phyloP scores from a whole-genome alignment of 2,797 vertebrate species.

The Tapirus indicus region DNA sequence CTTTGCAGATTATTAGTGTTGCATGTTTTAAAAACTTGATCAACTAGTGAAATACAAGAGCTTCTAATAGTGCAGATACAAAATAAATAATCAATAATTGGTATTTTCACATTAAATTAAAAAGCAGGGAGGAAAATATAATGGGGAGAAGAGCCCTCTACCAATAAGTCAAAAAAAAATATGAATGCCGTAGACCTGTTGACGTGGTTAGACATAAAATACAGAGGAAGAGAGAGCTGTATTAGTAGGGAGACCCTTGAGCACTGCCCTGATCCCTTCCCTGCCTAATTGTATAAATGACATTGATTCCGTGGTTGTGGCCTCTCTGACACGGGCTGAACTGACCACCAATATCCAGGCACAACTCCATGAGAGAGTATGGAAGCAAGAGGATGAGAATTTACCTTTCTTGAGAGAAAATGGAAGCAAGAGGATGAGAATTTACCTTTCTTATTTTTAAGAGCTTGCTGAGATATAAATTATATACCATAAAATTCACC shows the following conservation, averaged over 20 bases:
- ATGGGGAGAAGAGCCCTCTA: not conserved
- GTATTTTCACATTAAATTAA: not conserved
- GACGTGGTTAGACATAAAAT: not conserved
- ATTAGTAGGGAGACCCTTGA: not conserved
- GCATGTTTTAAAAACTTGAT: not conserved
- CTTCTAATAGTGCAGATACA: not conserved
- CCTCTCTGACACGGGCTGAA: not conserved
- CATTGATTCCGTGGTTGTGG: not conserved
- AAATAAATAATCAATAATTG: not conserved
- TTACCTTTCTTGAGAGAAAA: not conserved
- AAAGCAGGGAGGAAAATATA: not conserved
- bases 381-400: not conserved
- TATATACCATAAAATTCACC: not conserved
- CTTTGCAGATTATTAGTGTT: not conserved
- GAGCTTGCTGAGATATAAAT: not conserved
- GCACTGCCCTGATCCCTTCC: not conserved
- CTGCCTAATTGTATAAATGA: not conserved
- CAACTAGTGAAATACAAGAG: not conserved
- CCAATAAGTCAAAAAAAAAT: not conserved
- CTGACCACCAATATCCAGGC: not conserved
- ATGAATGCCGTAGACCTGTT: no score
- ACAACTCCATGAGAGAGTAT: not conserved
- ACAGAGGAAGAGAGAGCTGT: not conserved
- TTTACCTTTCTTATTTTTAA: not conserved
- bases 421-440: not conserved